Percentiles rank a stretch among this genome's conserved stretches.
phyloP scores from a whole-genome alignment of 2,113 vertebrate species.

The Lasiurus cinereus region DNA sequence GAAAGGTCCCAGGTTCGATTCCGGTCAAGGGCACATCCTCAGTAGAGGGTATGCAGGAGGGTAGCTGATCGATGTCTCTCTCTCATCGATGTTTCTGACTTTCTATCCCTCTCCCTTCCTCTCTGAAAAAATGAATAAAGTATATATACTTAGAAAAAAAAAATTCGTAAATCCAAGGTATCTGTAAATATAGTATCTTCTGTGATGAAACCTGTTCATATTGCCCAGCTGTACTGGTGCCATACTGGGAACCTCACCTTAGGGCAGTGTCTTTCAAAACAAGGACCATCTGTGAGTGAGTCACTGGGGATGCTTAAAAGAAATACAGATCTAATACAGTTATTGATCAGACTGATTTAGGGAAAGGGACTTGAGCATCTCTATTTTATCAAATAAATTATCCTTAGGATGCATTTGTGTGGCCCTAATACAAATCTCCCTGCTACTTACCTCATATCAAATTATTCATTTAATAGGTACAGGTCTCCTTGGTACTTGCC shows the following conservation, averaged over 20 bases:
- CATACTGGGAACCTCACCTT: background rate
- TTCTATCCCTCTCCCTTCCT: too few species aligned
- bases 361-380: background rate
- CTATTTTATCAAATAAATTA: background rate
- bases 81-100: too few species aligned
- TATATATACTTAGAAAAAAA: too few species aligned
- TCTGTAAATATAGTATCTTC: background rate
- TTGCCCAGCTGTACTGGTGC: background rate
- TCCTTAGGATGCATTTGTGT: background rate
- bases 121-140: too few species aligned
- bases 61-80: too few species aligned
- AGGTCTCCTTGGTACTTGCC: background rate
- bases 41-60: too few species aligned
- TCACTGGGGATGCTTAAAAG: background rate
- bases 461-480: background rate
- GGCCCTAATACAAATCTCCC: background rate
- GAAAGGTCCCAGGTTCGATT: too few species aligned
- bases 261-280: background rate
- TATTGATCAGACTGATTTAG: background rate
- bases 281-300: background rate
- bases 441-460: background rate
- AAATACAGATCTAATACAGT: slow-evolving; percentile 23
- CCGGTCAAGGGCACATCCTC: too few species aligned
- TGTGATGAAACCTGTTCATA: background rate
- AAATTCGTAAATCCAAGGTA: background rate